Conservation (phyloP, 2,113 vertebrate species). For the Dissostichus mawsoni region DNA sequence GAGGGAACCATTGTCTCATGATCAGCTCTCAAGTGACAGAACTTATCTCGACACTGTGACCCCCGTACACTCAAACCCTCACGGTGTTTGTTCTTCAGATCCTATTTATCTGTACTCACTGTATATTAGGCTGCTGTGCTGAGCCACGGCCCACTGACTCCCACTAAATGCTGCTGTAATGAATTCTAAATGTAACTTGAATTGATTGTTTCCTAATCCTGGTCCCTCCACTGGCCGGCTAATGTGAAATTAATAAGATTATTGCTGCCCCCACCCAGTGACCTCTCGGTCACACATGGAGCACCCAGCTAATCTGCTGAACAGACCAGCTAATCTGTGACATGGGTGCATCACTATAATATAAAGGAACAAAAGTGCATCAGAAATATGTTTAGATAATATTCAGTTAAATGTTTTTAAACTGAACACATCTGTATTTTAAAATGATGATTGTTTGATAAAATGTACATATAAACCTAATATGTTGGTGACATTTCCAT, state of each 20-base stretch:
- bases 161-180: not conserved
- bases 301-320: conserved; percentile 27
- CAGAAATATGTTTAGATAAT: not conserved
- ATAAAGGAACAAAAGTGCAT: not conserved
- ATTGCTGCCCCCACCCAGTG: conserved; percentile 14
- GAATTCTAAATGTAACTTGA: conserved; percentile 21
- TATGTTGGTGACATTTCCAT: not conserved
- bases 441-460: not conserved
- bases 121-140: conserved; percentile 28
- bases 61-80: not conserved
- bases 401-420: not conserved
- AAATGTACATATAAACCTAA: not conserved
- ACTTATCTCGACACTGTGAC: not conserved
- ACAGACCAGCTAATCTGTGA: conserved; percentile 2
- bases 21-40: too few relatives aligned
- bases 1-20: too few relatives aligned
- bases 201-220: conserved; percentile 24
- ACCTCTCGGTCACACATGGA: conserved; percentile 21
- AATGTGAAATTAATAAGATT: conserved; percentile 48
- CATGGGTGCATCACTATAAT: not conserved
- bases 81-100: not conserved
- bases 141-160: conserved; percentile 1
- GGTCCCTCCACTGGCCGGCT: conserved; percentile 8
- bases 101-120: conserved; percentile 3
- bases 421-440: not conserved